phyloP scores from a whole-genome alignment of 2,888 invertebrate genomes.

The Melitaea athalia region DNA sequence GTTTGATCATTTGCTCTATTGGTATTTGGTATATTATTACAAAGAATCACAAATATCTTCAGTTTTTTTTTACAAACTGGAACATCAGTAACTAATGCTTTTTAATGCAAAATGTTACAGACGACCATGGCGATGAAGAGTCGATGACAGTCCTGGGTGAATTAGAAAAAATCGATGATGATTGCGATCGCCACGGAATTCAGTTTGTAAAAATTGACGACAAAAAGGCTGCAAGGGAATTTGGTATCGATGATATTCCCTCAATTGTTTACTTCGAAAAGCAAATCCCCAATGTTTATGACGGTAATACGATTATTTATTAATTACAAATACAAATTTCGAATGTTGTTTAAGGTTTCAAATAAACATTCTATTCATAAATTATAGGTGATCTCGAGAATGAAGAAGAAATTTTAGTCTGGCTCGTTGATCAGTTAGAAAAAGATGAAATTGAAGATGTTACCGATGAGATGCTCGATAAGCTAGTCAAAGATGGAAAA shows the following conservation, averaged over 20 bases:
- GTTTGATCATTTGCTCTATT: too few species aligned
- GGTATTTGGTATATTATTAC: too few species aligned
- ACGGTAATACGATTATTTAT: slow-evolving; percentile 81
- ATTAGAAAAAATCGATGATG: slow-evolving; percentile 96
- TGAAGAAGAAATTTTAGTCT: slow-evolving; percentile 93
- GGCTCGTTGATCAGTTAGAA: slow-evolving; percentile 93
- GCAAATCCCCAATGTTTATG: slow-evolving; percentile 95
- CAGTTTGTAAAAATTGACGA: slow-evolving; percentile 97
- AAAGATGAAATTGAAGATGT: slow-evolving; percentile 97
- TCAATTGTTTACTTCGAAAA: slow-evolving; percentile 96
- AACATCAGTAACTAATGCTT: slow-evolving; percentile 7
- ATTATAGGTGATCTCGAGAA: slow-evolving; percentile 89
- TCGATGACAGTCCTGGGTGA: slow-evolving; percentile 92
- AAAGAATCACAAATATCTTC: background rate
- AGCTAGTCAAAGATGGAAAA: slow-evolving; percentile 93
- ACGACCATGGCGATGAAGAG: slow-evolving; percentile 94
- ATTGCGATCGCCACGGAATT: slow-evolving; percentile 95
- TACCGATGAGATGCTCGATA: slow-evolving; percentile 96
- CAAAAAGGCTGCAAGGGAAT: slow-evolving; percentile 90
- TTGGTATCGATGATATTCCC: slow-evolving; percentile 92
- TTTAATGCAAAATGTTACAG: slow-evolving; percentile 73
- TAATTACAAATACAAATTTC: background rate
- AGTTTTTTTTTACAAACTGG: background rate
- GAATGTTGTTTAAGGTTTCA: background rate
- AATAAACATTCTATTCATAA: slow-evolving; percentile 22